Evolutionary conservation across 2,113 vertebrate genomes (phyloP), one percentile per base, ranked within the genome.

Genomic region (Saccopteryx bilineata): DNA sequence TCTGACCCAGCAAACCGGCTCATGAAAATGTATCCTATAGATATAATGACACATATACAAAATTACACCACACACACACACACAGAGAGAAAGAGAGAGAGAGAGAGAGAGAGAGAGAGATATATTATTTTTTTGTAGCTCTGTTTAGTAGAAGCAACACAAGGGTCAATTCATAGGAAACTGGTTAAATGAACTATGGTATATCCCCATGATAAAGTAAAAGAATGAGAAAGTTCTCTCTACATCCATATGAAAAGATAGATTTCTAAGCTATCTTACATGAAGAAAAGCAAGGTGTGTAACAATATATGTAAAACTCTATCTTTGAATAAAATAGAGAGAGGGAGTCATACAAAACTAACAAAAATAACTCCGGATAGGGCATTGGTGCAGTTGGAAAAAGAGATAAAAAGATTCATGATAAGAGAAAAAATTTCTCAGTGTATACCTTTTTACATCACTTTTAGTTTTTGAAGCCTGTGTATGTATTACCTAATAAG

Each of bases 381-480:
- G 9, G 60, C 11, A 4, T 9, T 19, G 28, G 4, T 5, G 0
- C 1, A 0, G 31, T 14, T 28, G 26, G 52, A 5, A 5, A 56
- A 87, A 76, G 24, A 74, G 4, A 26, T 52, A 71, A 66, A 68
- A 83, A 71, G 80, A 33, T 9, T 83, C 48, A 31, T 4, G 19
- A 83, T 1, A 60, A 26, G n/a, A 84, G 46, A 19, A 75, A 74
- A 92, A 52, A 13, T 80, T 80, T 76, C 52, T 82, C 75, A 63
- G 28, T 13, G 21, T 76, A 48, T 69, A 56, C 11, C 17, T 72
- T 82, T 82, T 94, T 46, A 28, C n/a, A 13, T 68, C 15, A 39
- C 60, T 90, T 50, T 69, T 58, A 71, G 63, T 90, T 96, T 96
- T 79, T 78, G 28, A 95, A 56, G 15, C 19, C 72, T 78, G 13